phyloP scores from a whole-genome alignment of 2,797 vertebrate genomes.

The Epinephelus malabaricus region DNA sequence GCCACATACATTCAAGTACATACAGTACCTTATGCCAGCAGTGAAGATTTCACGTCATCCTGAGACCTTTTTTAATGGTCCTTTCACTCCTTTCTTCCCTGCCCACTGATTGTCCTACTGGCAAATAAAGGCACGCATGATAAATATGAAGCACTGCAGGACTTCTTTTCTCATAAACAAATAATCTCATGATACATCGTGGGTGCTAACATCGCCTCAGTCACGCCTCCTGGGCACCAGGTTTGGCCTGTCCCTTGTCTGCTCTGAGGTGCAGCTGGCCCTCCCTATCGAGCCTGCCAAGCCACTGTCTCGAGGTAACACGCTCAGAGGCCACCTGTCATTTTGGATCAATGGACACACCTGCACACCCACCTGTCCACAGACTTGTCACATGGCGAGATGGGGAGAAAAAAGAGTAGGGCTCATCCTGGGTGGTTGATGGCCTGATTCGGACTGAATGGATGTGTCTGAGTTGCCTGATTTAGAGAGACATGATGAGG shows the following conservation, averaged over 20 bases:
- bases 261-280: slow-evolving; percentile 67
- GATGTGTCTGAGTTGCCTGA: slow-evolving; percentile 55
- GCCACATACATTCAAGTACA: background rate
- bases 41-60: too few relatives aligned
- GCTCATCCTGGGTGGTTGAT: slow-evolving; percentile 63
- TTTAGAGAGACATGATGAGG: slow-evolving; percentile 54
- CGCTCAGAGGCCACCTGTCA: slow-evolving; percentile 77
- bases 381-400: slow-evolving; percentile 62
- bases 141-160: background rate
- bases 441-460: slow-evolving; percentile 72
- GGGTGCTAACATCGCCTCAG: slow-evolving; percentile 46
- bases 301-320: slow-evolving; percentile 76
- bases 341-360: slow-evolving; percentile 82
- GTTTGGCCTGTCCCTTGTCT: slow-evolving; percentile 63
- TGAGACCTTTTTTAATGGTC: too few relatives aligned
- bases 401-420: background rate
- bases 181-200: slow-evolving; percentile 59
- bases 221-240: slow-evolving; percentile 54
- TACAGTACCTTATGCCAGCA: background rate
- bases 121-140: slow-evolving; percentile 25
- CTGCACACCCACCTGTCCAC: slow-evolving; percentile 82
- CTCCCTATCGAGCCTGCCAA: slow-evolving; percentile 75
- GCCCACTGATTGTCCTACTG: slow-evolving; percentile 2
- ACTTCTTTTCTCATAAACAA: slow-evolving; percentile 50
- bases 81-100: background rate